Conservation (phyloP, 2,888 invertebrate species). For the Standfussiana lucernea region DNA sequence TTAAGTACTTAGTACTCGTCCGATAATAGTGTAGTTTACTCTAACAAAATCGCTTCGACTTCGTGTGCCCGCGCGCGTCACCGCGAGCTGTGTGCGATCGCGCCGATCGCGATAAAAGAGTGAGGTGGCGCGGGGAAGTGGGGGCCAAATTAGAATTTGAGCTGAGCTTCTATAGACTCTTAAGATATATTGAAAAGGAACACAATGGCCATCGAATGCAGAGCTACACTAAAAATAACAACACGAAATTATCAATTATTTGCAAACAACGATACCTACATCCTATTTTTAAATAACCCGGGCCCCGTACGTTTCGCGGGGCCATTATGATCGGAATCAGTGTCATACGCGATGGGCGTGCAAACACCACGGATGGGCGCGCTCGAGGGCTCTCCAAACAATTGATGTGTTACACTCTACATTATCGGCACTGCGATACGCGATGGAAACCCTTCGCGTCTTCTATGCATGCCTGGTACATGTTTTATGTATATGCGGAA, state of each 20-base stretch:
- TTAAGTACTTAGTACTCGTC: no score
- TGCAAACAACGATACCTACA: background rate
- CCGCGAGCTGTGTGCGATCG: no score
- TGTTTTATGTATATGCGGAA: slow-evolving; percentile 1
- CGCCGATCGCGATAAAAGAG: no score
- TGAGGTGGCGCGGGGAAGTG: no score
- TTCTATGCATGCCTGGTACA: slow-evolving; percentile 57
- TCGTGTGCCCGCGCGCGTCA: no score
- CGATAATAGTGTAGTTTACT: no score
- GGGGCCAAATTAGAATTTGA: no score
- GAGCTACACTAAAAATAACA: background rate
- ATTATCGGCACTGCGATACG: slow-evolving; percentile 63
- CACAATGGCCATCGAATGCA: background rate
- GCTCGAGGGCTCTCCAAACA: slow-evolving; percentile 67
- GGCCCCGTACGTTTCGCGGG: slow-evolving; percentile 17
- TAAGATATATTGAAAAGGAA: background rate
- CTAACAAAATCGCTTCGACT: no score
- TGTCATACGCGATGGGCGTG: slow-evolving; percentile 60
- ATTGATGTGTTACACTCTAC: slow-evolving; percentile 62
- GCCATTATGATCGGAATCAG: slow-evolving; percentile 56
- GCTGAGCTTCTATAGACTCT: no score
- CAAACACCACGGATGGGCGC: slow-evolving; percentile 51
- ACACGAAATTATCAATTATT: background rate
- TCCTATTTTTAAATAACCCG: slow-evolving; percentile 25
- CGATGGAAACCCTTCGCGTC: slow-evolving; percentile 29